Percentiles rank a stretch among this genome's conserved stretches.
phyloP scores from a whole-genome alignment of 2,113 vertebrate genomes.

The Myotis davidii region DNA sequence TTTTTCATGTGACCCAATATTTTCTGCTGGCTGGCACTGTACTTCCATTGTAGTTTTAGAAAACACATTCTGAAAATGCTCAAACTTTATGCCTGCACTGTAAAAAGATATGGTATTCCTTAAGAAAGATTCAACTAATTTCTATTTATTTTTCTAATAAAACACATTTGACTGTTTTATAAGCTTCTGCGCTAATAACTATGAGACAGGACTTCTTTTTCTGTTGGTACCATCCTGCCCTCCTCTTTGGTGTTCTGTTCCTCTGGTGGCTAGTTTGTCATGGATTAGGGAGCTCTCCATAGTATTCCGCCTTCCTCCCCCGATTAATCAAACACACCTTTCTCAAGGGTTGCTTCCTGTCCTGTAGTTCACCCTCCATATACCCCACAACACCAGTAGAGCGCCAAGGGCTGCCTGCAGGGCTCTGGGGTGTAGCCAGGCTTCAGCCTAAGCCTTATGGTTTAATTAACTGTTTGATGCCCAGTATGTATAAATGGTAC shows the following conservation, averaged over 20 bases:
- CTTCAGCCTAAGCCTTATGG: not conserved
- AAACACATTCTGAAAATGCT: not conserved
- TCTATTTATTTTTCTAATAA: slow-evolving; percentile 17
- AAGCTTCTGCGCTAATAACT: not conserved
- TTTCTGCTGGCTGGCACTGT: not conserved
- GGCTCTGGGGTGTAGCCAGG: not conserved
- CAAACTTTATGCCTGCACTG: not conserved
- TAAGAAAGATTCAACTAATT: not conserved
- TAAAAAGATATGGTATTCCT: slow-evolving; percentile 13
- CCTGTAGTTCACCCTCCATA: not conserved
- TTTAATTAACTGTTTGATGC: slow-evolving; percentile 51
- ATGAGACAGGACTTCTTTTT: not conserved
- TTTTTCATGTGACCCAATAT: not conserved
- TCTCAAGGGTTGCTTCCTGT: slow-evolving; percentile 16
- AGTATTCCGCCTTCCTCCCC: no score
- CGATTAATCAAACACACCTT: not conserved
- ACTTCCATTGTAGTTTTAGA: not conserved
- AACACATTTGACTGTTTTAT: not conserved
- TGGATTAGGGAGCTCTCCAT: not conserved
- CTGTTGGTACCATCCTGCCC: not conserved
- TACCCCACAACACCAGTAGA: not conserved
- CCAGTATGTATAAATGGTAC: not conserved
- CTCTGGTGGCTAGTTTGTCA: not conserved
- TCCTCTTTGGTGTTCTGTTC: not conserved
- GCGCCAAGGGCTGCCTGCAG: not conserved